These are phyloP conservation scores for Ammospiza maritima DNA, from an alignment of 2,797 vertebrate species.

Conservation along the genomic window DNA sequence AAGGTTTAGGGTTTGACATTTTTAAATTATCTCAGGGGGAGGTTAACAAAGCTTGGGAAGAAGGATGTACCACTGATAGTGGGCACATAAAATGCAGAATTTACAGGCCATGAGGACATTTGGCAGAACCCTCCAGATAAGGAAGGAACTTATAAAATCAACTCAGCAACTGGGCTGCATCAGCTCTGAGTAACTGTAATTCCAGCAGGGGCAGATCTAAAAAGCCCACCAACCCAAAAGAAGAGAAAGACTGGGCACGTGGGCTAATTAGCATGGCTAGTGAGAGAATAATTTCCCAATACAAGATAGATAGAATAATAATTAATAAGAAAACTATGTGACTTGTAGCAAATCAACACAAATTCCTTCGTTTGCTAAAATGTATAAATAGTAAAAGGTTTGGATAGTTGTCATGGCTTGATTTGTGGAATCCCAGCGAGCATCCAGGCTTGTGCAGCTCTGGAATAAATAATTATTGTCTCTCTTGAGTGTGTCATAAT, in stretches of 20 bases:
- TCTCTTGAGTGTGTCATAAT: not conserved
- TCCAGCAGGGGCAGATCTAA: not conserved
- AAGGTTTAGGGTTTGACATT: not conserved
- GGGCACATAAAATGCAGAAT: not conserved
- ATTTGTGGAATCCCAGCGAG: not conserved
- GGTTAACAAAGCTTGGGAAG: not conserved
- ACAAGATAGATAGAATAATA: rapidly evolving
- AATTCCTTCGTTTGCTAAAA: not conserved
- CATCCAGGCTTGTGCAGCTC: not conserved
- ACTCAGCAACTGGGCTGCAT: not conserved
- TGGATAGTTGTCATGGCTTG: not conserved
- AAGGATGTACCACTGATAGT: not conserved
- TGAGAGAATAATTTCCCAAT: rapidly evolving
- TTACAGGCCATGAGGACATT: rapidly evolving
- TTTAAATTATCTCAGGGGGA: not conserved
- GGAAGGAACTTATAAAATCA: not conserved
- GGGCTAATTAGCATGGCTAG: not conserved
- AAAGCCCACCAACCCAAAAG: not conserved
- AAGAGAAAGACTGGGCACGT: not conserved
- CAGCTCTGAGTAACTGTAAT: not conserved
- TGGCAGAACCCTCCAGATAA: not conserved
- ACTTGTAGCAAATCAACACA: not conserved
- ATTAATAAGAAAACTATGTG: not conserved
- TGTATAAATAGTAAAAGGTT: not conserved
- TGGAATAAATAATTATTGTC: not conserved